These are phyloP conservation scores for Echinometra lucunter DNA, from an alignment of 53 echinoderm and acorn worm genomes.

Conservation along the genomic window DNA sequence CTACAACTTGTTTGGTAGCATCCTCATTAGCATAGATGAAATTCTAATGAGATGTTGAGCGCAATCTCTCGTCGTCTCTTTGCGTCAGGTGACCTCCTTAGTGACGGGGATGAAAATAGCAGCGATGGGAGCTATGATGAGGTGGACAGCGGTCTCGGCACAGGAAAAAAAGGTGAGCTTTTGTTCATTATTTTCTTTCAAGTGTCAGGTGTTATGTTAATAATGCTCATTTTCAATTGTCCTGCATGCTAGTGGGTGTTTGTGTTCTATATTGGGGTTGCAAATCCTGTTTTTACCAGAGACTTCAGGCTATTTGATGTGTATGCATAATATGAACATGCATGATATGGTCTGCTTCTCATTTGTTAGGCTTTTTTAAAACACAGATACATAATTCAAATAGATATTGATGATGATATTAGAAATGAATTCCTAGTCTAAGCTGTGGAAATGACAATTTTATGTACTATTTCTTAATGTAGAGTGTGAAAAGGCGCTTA, in stretches of 20 bases:
- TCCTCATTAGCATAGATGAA: constrained; percentile 68
- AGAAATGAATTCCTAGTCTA: neutral
- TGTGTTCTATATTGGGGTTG: neutral
- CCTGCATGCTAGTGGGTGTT: neutral
- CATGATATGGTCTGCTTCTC: neutral
- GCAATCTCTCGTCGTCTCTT: constrained; percentile 66
- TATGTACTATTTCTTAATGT: neutral
- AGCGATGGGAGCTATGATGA: constrained; percentile 66
- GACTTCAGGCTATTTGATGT: neutral
- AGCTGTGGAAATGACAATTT: neutral
- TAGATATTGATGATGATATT: too few species aligned
- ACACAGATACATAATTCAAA: neutral
- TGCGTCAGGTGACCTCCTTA: constrained; percentile 66
- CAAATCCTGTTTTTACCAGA: neutral
- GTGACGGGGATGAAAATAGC: constrained; percentile 60
- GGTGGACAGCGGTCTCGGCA: constrained; percentile 16
- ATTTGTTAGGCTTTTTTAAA: neutral
- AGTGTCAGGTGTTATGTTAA: neutral
- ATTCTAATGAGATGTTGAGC: constrained; percentile 61
- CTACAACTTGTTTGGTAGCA: neutral
- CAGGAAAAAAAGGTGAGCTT: constrained; percentile 63
- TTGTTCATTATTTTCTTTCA: neutral
- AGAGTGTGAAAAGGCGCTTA: neutral
- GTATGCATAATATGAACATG: neutral
- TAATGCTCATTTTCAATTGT: neutral